Conservation (phyloP, 2,888 invertebrate genomes). For the Gonocerus acuteangulatus region DNA sequence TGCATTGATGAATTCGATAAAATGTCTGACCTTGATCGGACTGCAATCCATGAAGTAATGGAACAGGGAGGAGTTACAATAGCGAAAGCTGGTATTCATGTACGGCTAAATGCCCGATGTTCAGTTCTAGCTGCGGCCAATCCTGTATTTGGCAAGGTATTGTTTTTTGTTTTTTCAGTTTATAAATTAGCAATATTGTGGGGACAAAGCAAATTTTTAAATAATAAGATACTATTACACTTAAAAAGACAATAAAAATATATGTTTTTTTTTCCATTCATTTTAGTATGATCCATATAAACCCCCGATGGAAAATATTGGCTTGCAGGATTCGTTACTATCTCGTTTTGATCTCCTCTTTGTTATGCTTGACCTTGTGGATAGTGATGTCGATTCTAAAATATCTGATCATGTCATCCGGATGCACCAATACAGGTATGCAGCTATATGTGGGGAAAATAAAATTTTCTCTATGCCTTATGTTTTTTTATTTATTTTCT, state of each 20-base stretch:
- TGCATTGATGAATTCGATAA: conserved; percentile 98
- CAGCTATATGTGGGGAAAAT: no score
- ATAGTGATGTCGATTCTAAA: conserved; percentile 79
- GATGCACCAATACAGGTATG: conserved; percentile 85
- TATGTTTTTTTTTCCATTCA: conserved; percentile 23
- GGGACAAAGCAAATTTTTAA: no score
- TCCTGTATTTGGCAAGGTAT: conserved; percentile 93
- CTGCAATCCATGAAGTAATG: conserved; percentile 99
- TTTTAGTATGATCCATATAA: conserved; percentile 94
- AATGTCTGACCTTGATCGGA: conserved; percentile 98
- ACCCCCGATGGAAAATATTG: conserved; percentile 99
- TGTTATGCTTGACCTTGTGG: conserved; percentile 89
- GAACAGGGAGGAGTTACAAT: conserved; percentile 97
- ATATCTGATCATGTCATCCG: conserved; percentile 95
- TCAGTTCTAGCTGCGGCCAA: conserved; percentile 98
- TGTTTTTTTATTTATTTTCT: no score
- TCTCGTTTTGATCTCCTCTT: conserved; percentile 98
- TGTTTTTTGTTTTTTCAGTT: no score
- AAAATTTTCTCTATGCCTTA: no score
- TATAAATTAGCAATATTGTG: no score
- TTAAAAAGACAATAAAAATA: no score
- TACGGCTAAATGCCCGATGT: conserved; percentile 92
- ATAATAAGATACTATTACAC: no score
- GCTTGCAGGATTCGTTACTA: conserved; percentile 89
- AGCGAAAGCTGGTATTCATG: conserved; percentile 98